Conservation (phyloP, 2,797 vertebrate species). For the Sebastes elongatus region DNA sequence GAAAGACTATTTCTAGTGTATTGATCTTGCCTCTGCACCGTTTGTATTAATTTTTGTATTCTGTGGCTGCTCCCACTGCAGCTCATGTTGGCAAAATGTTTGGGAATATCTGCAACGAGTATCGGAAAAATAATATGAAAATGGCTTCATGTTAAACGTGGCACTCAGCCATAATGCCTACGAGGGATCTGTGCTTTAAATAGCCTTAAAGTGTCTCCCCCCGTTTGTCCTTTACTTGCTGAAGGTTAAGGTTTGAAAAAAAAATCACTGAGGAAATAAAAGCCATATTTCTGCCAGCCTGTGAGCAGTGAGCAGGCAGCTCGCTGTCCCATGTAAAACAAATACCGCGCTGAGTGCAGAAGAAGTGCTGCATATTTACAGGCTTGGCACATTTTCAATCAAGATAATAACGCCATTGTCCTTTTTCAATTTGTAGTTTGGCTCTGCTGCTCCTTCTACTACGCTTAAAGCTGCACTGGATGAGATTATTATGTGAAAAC, state of each 20-base stretch:
- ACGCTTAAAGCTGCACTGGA: neutral
- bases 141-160: neutral
- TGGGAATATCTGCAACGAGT: neutral
- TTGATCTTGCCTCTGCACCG: slow-evolving; percentile 9
- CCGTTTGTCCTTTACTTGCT: slow-evolving; percentile 20
- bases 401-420: slow-evolving; percentile 29
- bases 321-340: slow-evolving; percentile 21
- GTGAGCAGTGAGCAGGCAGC: slow-evolving; percentile 13
- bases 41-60: slow-evolving; percentile 1
- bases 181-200: slow-evolving; percentile 5
- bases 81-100: neutral
- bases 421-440: slow-evolving; percentile 10
- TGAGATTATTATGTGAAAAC: slow-evolving; percentile 2
- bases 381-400: slow-evolving; percentile 21
- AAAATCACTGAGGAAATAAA: slow-evolving; percentile 9
- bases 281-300: slow-evolving; percentile 29
- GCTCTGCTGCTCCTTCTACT: neutral
- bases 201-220: neutral
- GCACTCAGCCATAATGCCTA: neutral
- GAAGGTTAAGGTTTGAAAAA: slow-evolving; percentile 22
- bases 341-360: slow-evolving; percentile 10
- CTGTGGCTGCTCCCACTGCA: neutral
- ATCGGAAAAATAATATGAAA: slow-evolving; percentile 6
- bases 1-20: neutral
- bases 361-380: slow-evolving; percentile 6